Base-by-base conservation (phyloP, 2,797 vertebrate genomes). In the Iguana delicatissima region DNA sequence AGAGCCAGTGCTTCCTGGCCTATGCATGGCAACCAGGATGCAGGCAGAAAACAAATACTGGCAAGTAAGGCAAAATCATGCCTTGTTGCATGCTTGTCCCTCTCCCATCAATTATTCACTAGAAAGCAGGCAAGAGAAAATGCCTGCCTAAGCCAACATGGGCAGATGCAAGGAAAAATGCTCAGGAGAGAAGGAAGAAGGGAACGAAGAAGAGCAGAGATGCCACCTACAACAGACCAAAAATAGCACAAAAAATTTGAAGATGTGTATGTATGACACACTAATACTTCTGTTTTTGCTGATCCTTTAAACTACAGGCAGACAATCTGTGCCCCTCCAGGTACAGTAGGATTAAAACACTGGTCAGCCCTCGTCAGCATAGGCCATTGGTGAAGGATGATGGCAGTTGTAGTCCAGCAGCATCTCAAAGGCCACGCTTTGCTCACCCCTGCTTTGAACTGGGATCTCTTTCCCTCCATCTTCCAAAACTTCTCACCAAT, bases 11-110 rank as follows among this genome's bases (percentile, higher is more conserved):
- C 0, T 0, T 59, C 57, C 16, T 0, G 7, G 13, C 29, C 62
- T 9, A 16, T 79, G 16, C 24, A 80, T 85, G 80, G 79, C 91
- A 84, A 0, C 0, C 29, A 22, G 14, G 38, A 50, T 29, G 46
- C 1, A 87, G 81, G 26, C 82, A 86, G 85, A 10, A 79, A 26
- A 16, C 3, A 81, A 67, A 81, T 12, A 29, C 74, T n/a, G 86
- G 18, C 50, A 89, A 35, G 3, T 12, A 88, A 46, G 46, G 59
- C 72, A 26, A 76, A 46, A 76, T 87, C 16, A 80, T n/a, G 42
- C 55, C 22, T 35, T 89, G 62, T n/a, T 7, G 42, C 50, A 9
- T 42, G 50, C 4, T 62, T 80, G 14, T 52, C 79, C 57, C 18
- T 1, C 7, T 26, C 9, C 74, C 22, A 12, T n/a, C 87, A 87